Evolutionary conservation across 92 coral and sea anemone species (phyloP), one percentile per base, ranked within the genome.

Genomic region (Phenganax stokvisi): DNA sequence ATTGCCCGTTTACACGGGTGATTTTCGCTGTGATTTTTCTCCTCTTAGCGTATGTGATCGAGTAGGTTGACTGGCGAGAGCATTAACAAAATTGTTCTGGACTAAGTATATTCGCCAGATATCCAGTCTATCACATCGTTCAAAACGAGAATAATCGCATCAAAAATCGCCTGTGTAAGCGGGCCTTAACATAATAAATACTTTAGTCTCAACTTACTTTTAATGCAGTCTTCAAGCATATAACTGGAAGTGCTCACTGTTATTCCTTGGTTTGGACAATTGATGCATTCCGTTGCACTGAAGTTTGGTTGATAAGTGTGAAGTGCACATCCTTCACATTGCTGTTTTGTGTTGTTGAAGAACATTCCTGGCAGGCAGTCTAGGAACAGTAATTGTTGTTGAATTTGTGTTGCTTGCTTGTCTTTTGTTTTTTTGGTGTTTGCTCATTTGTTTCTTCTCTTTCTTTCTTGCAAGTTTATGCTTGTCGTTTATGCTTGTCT

Each of bases 231-330:
- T 56, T 75, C 64, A 3, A 9, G 53, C 63, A 12, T 75, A 8
- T 10, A 51, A 57, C 80, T 75, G 3, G 80, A 75, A 25, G 63
- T 59, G 51, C 56, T 75, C 51, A 75, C 17, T 3, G 80, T 75
- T 56, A 75, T 75, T 75, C 53, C 17, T 55, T 51, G 47, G 56
- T 75, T 25, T 9, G 80, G 80, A 75, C 80, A 75, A 75, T 12
- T 12, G 8, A 17, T 75, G 15, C 80, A 75, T 20, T 75, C 30
- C 13, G 31, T 56, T 55, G 25, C 31, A 6, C 70, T 69, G 28
- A 52, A 59, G 8, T 31, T 61, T 76, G 69, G 81, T 76, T 76
- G 70, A 76, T 30, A 76, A 20, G 70, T 31, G 29, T 76, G 51
- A 6, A 58, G 69, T 11, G 70, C 55, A 44, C 81, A 76, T 12